Evolutionary conservation across 2,888 invertebrate genomes (phyloP).

Genomic region (Thymelicus lineola): DNA sequence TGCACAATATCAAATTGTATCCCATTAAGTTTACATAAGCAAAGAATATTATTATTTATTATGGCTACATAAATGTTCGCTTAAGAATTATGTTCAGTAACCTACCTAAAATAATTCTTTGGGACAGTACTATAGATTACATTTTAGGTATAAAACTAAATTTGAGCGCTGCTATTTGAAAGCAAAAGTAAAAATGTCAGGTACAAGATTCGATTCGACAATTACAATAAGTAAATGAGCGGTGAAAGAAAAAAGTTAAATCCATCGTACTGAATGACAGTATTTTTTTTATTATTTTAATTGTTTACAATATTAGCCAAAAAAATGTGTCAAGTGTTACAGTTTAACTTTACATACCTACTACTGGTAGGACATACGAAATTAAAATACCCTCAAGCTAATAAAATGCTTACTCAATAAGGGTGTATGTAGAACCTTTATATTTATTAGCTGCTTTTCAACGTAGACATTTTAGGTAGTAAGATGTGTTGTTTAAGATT

Average conservation of each 20-base stretch:
- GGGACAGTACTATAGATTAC: slow-evolving; percentile 27
- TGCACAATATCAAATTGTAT: too few relatives aligned
- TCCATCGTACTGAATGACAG: too few relatives aligned
- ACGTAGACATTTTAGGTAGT: too few relatives aligned
- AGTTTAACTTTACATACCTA: too few relatives aligned
- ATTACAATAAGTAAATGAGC: neutral
- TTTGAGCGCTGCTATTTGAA: slow-evolving; percentile 42
- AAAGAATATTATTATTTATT: too few relatives aligned
- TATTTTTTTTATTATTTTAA: too few relatives aligned
- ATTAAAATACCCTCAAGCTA: neutral
- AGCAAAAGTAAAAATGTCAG: slow-evolving; percentile 27
- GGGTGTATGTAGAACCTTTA: neutral
- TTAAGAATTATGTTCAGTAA: slow-evolving; percentile 5
- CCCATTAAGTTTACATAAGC: too few relatives aligned
- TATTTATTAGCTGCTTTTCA: too few relatives aligned
- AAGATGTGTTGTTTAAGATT: too few relatives aligned
- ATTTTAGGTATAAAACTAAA: slow-evolving; percentile 43
- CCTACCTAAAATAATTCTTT: slow-evolving; percentile 34
- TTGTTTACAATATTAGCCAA: neutral
- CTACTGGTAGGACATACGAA: too few relatives aligned
- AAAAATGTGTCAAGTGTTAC: neutral
- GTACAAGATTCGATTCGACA: slow-evolving; percentile 36
- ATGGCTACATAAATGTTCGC: neutral
- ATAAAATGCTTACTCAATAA: neutral
- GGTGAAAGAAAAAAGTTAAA: too few relatives aligned